Evolutionary conservation across 2,113 vertebrate species (phyloP), one percentile per base, ranked within the genome.

Genomic region (Solea senegalensis): DNA sequence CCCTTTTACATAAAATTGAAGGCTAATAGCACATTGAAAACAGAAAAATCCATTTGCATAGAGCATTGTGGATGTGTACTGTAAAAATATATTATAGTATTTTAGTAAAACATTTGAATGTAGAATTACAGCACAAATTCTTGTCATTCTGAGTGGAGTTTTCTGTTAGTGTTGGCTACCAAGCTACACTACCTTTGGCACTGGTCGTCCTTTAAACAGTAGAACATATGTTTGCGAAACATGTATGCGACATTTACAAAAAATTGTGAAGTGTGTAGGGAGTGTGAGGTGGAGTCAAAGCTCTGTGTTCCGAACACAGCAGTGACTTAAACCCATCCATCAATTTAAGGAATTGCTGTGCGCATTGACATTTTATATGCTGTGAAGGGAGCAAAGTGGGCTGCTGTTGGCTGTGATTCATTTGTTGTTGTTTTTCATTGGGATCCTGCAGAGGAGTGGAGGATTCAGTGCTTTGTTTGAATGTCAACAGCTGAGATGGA

Each of bases 331-430:
- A 51, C 43, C 76, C 82, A 89, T 92, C 83, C 85, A 90, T 90
- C 90, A 90, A 69, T 62, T 80, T 78, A 82, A 80, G 72, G 86
- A 69, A 86, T 80, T 77, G 84, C 77, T 81, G 83, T 86, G 86
- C 54, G 49, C 72, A 51, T 82, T 92, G 89, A 90, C 89, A 90
- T 90, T 92, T 90, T 75, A 68, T 88, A 76, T 45, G 69, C 85
- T 78, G 83, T 78, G 88, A 90, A 76, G 82, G 74, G 83, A 83
- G 85, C 76, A 80, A 83, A 87, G 81, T 74, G 80, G 85, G 83
- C 79, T 58, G 70, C 84, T 72, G 79, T 74, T 65, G 72, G 83
- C 84, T 59, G 78, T 83, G 88, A 89, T 86, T 90, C 88, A 88
- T 90, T 86, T 83, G 70, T 85, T 86, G 85, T 89, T 86, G 81